phyloP scores from a whole-genome alignment of 1,140 invertebrate genomes.

The Tetraneura akinire region DNA sequence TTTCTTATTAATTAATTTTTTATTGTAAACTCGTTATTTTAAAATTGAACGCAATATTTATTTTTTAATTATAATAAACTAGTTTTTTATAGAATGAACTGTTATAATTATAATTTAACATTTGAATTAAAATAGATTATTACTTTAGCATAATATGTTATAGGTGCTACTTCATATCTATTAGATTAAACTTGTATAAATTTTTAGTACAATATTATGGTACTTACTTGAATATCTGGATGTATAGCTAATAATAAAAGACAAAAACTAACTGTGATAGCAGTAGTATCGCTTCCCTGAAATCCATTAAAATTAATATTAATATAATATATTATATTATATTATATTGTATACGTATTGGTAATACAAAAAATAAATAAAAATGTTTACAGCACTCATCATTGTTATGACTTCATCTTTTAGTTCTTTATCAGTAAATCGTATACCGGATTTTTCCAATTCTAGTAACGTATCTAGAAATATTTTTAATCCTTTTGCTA shows the following conservation, averaged over 20 bases:
- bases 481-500: background rate
- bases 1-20: too few species aligned
- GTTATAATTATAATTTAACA: too few species aligned
- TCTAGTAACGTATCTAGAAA: conserved; percentile 69
- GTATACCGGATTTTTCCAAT: conserved; percentile 58
- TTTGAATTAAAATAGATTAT: too few species aligned
- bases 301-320: background rate
- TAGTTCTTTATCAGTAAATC: conserved; percentile 64
- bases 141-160: too few species aligned
- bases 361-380: too few species aligned
- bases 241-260: conserved; percentile 63
- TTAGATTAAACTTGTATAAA: too few species aligned
- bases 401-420: conserved; percentile 65
- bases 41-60: too few species aligned
- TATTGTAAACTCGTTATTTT: too few species aligned
- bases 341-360: background rate
- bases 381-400: conserved; percentile 8
- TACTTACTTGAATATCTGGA: conserved; percentile 63
- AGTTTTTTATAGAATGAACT: too few species aligned
- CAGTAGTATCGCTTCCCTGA: conserved; percentile 72
- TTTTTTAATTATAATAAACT: too few species aligned
- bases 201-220: too few species aligned
- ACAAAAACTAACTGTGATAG: conserved; percentile 60
- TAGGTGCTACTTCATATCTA: too few species aligned
- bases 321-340: background rate